phyloP scores from a whole-genome alignment of 2,113 vertebrate genomes.

The Tychaedon coryphoeus region DNA sequence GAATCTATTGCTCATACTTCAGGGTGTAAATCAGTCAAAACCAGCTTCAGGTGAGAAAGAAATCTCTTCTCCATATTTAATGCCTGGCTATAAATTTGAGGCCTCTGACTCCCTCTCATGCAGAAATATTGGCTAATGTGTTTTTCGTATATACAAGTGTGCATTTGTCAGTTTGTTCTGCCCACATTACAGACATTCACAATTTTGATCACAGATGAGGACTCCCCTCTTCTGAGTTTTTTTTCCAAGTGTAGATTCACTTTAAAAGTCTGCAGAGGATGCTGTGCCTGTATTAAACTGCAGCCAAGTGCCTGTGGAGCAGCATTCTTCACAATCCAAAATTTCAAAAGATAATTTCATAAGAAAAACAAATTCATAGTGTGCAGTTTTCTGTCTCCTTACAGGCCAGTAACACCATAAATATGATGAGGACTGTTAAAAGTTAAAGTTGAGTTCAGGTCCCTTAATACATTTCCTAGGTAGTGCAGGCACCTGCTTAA shows the following conservation, averaged over 20 bases:
- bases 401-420: background rate
- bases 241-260: background rate
- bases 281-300: background rate
- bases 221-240: background rate
- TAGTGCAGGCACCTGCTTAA: background rate
- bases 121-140: background rate
- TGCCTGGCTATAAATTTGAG: background rate
- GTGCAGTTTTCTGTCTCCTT: background rate
- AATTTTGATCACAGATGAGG: background rate
- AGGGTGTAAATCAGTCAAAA: background rate
- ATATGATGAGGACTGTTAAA: background rate
- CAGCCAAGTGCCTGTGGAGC: background rate
- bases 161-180: background rate
- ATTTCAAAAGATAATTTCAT: background rate
- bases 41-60: constrained; percentile 3
- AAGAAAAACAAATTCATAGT: background rate
- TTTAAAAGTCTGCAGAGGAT: background rate
- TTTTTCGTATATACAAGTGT: background rate
- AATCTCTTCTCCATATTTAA: constrained; percentile 12
- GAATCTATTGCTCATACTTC: background rate
- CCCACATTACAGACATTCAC: background rate
- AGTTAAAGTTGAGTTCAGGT: background rate
- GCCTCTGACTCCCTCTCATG: background rate
- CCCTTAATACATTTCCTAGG: background rate
- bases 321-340: background rate